A percentile compares a stretch with the other conserved stretches of the same genome.
These are phyloP conservation scores for Litocranius walleri DNA, from an alignment of 2,113 vertebrate genomes.

Conservation along the genomic window DNA sequence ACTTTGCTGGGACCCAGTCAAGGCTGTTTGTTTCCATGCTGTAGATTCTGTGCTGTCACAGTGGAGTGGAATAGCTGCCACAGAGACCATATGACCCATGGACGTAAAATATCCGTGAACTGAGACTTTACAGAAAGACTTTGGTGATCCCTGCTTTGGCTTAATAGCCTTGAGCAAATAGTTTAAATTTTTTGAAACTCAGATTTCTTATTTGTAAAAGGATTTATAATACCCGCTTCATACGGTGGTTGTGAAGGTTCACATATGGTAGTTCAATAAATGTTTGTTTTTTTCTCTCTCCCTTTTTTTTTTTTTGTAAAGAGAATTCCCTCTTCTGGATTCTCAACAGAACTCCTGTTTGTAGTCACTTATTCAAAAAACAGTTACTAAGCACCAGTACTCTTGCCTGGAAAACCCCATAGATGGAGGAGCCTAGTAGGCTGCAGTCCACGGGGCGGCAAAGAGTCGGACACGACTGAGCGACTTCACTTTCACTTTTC, in stretches of 20 bases:
- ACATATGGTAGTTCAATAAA: not conserved
- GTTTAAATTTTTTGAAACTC: not conserved
- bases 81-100: accelerated
- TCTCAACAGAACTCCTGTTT: not conserved
- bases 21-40: not conserved
- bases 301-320: not conserved
- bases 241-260: not conserved
- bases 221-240: not conserved
- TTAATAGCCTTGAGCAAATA: not conserved
- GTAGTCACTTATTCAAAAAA: too few relatives aligned
- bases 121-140: not conserved
- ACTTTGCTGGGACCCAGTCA: not conserved
- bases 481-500: too few relatives aligned
- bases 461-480: not conserved
- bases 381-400: not conserved
- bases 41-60: not conserved
- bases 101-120: not conserved
- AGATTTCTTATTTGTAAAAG: not conserved
- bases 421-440: not conserved
- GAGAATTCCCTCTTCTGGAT: not conserved
- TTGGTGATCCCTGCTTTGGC: not conserved
- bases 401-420: too few relatives aligned
- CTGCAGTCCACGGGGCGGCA: accelerated
- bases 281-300: not conserved
- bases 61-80: not conserved